Percentiles rank a stretch among this genome's conserved stretches.
Conservation (phyloP, 2,113 vertebrate genomes). For the Xenus cinereus region DNA sequence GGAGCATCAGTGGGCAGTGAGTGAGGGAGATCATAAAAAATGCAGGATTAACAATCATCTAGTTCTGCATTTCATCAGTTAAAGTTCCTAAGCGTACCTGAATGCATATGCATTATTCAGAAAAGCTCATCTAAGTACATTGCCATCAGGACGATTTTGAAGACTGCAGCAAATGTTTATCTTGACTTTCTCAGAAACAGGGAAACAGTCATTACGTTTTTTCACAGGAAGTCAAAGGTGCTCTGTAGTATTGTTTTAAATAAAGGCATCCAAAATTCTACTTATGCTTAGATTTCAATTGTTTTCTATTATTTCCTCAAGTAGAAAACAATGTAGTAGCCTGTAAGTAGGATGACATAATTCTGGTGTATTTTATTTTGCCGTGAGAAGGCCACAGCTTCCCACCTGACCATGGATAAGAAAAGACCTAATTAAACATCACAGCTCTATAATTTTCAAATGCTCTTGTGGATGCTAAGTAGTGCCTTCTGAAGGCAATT, state of each 20-base stretch:
- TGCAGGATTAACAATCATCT: not conserved
- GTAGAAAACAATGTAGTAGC: not conserved
- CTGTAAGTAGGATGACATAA: not conserved
- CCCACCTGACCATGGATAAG: not conserved
- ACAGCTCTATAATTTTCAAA: not conserved
- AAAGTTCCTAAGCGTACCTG: not conserved
- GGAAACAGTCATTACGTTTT: not conserved
- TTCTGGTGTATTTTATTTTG: not conserved
- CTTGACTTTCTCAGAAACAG: not conserved
- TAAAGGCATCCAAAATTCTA: not conserved
- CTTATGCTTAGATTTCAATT: not conserved
- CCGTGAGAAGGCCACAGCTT: not conserved
- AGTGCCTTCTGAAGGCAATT: not conserved
- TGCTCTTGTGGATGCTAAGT: not conserved
- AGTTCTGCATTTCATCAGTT: not conserved
- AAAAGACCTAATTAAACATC: not conserved
- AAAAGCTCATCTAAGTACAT: not conserved
- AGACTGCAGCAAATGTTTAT: not conserved
- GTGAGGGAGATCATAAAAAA: not conserved
- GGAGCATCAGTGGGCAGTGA: not conserved
- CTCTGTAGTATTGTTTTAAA: not conserved
- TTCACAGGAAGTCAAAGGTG: not conserved
- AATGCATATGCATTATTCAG: not conserved
- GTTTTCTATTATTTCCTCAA: not conserved
- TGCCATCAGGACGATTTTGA: not conserved